A percentile compares a stretch with the other conserved stretches of the same genome.
Conservation (phyloP, 37 sponge, comb jelly and placozoan genomes). For the Halisarca cf. caerulea region DNA sequence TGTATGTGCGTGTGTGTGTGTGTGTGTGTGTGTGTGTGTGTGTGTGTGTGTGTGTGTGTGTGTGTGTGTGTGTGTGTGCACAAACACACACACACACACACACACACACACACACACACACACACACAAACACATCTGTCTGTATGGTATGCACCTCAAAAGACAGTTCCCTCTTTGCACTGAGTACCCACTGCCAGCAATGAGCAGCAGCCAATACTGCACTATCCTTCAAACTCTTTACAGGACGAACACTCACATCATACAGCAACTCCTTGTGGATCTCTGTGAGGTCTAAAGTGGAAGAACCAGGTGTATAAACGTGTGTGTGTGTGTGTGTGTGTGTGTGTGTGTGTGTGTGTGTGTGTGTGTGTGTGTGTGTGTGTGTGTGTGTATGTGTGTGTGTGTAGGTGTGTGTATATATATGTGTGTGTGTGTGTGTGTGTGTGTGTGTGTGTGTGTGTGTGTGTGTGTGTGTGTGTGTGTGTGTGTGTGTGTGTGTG, state of each 20-base stretch:
- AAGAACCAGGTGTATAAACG: not conserved
- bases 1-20: conserved; percentile 4
- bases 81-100: too few relatives aligned
- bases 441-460: not conserved
- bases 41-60: too few relatives aligned
- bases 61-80: too few relatives aligned
- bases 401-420: too few relatives aligned
- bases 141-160: conserved; percentile 46
- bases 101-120: too few relatives aligned
- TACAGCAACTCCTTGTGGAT: conserved; percentile 48
- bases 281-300: conserved; percentile 28
- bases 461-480: not conserved
- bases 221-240: conserved; percentile 55
- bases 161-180: conserved; percentile 61
- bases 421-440: not conserved
- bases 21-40: too few relatives aligned
- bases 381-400: too few relatives aligned
- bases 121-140: too few relatives aligned
- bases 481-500: too few relatives aligned
- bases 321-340: too few relatives aligned
- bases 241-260: conserved; percentile 44
- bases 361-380: too few relatives aligned
- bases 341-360: too few relatives aligned
- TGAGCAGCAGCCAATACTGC: conserved; percentile 51
- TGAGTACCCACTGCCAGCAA: conserved; percentile 88